Base-by-base conservation (phyloP, 2,797 vertebrate species). In the Rhinatrema bivittatum region DNA sequence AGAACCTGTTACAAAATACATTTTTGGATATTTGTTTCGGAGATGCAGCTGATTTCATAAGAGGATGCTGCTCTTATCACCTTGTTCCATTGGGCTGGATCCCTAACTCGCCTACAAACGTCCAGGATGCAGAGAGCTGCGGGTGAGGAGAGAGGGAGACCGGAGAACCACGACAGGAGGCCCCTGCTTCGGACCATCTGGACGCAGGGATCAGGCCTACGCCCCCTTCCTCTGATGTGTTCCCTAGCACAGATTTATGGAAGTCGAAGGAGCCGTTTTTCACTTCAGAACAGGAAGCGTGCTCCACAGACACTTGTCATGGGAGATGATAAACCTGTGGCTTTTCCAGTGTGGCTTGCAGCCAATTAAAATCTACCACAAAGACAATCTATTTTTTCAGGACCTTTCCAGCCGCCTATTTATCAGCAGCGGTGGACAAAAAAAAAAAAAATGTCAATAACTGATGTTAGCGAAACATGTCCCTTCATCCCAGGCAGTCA, bases 361-460 rank as follows among this genome's bases (percentile, higher is more conserved):
- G 29, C 33, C 36, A 33, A 46, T 46, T 39, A 30, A 29, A 32
- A 33, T 33, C 29, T 33, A n/a, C 31, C 24, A 28, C 36, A 39
- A 28, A 46, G 29, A 43, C 25, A 30, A 29, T 33, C 33, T 34
- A 28, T 20, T 24, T 20, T 36, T 33, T 12, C 3, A 7, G 46
- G 43, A 33, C 30, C 38, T 39, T 33, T 39, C 22, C 44, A 39
- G 34, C 6, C 16, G 21, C 25, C 25, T 25, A 46, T 46, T 46
- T 21, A 46, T 46, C 29, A 22, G 28, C 44, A 28, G 25, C 7
- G 19, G 29, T 7, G 16, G 29, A 39, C 20, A 39, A 35, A 31
- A n/a, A n/a, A n/a, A n/a, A n/a, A n/a, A n/a, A 35, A 38, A 26
- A 29, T 32, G 43, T 35, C 43, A 38, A 38, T 38, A 46, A 26